Evolutionary conservation across 2,888 invertebrate genomes (phyloP).

Genomic region (Pandemis cinnamomeana): DNA sequence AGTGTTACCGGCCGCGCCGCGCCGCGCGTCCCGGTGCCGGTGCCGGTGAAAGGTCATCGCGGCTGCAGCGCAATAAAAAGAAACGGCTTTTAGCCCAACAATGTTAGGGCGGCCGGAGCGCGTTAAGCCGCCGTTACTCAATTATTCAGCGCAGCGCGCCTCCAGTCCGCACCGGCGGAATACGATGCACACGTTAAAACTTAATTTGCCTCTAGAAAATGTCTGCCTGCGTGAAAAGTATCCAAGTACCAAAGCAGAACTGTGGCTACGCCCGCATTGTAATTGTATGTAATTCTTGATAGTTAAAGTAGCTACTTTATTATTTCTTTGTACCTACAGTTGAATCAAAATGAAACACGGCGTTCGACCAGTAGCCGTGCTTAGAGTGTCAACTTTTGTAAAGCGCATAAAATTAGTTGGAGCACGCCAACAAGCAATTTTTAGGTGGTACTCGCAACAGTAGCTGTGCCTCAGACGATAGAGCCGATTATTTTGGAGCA

Average conservation of each 20-base stretch:
- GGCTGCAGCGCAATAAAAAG: conserved; percentile 35
- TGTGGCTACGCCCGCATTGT: neutral
- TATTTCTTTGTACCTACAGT: neutral
- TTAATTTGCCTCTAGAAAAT: conserved; percentile 24
- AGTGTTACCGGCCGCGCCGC: too few species aligned
- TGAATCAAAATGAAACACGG: neutral
- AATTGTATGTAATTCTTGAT: neutral
- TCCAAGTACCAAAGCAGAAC: neutral
- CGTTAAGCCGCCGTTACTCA: conserved; percentile 23
- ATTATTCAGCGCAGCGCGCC: conserved; percentile 36
- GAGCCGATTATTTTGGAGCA: neutral
- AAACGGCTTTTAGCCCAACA: conserved; percentile 36
- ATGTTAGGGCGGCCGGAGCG: conserved; percentile 14
- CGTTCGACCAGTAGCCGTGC: neutral
- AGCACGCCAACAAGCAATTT: neutral
- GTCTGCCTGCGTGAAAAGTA: neutral
- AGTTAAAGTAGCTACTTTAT: neutral
- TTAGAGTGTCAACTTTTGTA: neutral
- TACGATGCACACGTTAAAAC: conserved; percentile 32
- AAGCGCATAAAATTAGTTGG: neutral
- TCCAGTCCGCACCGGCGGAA: conserved; percentile 11
- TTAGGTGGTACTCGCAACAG: neutral
- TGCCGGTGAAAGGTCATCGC: conserved; percentile 22
- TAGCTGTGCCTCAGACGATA: neutral
- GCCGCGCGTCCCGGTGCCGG: too few species aligned